Percentiles rank a stretch among this genome's conserved stretches.
Evolutionary conservation across 2,888 invertebrate genomes (phyloP).

Genomic region (Gastracanthus pulcherrimus): DNA sequence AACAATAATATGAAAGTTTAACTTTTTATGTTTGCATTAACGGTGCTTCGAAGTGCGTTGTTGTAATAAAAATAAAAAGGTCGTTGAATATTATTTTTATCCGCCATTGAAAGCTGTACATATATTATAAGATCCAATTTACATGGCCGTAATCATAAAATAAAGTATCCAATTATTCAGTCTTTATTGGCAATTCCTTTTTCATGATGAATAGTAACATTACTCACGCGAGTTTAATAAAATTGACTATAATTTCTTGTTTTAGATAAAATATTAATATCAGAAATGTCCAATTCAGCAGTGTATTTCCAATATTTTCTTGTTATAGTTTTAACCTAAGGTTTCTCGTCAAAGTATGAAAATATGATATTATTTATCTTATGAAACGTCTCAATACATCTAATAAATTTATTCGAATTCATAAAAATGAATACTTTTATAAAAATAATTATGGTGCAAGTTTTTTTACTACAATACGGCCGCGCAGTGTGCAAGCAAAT

Average conservation of each 20-base stretch:
- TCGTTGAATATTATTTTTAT: slow-evolving; percentile 16
- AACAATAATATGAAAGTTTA: not conserved
- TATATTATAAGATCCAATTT: slow-evolving; percentile 7
- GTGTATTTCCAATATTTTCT: too few relatives aligned
- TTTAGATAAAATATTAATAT: too few relatives aligned
- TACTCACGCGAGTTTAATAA: not conserved
- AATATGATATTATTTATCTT: too few relatives aligned
- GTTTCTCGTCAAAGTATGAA: too few relatives aligned
- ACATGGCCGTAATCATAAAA: slow-evolving; percentile 25
- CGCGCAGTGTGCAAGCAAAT: not conserved
- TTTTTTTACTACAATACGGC: too few relatives aligned
- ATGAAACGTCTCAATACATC: not conserved
- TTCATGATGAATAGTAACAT: slow-evolving; percentile 17
- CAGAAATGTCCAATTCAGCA: too few relatives aligned
- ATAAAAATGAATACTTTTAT: not conserved
- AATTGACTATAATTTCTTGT: too few relatives aligned
- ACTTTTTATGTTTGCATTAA: not conserved
- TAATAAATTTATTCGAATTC: not conserved
- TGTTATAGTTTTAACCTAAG: too few relatives aligned
- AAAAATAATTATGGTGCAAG: not conserved
- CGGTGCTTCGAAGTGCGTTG: not conserved
- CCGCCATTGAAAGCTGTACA: not conserved
- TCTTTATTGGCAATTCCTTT: slow-evolving; percentile 8
- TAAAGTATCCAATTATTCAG: not conserved
- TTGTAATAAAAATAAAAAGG: slow-evolving; percentile 6